phyloP scores from a whole-genome alignment of 1,140 invertebrate genomes.

The Physella acuta region DNA sequence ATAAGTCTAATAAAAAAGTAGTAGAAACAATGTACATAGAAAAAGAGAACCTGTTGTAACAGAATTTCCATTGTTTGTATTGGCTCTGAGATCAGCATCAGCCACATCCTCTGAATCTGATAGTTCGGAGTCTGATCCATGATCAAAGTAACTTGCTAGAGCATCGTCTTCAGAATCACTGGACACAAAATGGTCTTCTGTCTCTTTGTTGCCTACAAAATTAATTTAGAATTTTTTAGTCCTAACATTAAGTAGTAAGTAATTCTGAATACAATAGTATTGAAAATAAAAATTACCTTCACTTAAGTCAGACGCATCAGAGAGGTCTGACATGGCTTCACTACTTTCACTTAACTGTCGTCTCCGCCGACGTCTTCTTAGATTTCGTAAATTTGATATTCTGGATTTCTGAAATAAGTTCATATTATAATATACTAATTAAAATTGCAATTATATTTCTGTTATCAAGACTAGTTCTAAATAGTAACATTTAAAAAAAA shows the following conservation, averaged over 20 bases:
- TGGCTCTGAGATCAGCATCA: slow-evolving; percentile 26
- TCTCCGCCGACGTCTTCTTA: slow-evolving; percentile 36
- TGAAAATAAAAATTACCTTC: slow-evolving; percentile 42
- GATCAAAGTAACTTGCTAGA: slow-evolving; percentile 46
- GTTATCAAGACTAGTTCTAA: no score
- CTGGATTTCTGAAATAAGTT: slow-evolving; percentile 34
- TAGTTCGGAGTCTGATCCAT: slow-evolving; percentile 52
- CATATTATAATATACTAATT: no score
- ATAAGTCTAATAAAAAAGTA: no score
- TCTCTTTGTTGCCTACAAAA: slow-evolving; percentile 28
- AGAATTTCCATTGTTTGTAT: slow-evolving; percentile 27
- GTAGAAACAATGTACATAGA: no score
- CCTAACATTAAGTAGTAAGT: no score
- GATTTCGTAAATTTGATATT: slow-evolving; percentile 30
- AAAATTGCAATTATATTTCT: no score
- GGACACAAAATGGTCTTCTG: slow-evolving; percentile 42
- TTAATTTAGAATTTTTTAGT: no score
- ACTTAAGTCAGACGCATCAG: slow-evolving; percentile 52
- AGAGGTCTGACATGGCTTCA: slow-evolving; percentile 44
- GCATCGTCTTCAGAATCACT: slow-evolving; percentile 43
- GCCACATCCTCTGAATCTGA: slow-evolving; percentile 35
- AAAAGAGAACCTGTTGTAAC: slow-evolving; percentile 1
- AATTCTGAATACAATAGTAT: no score
- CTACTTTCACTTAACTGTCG: slow-evolving; percentile 36
- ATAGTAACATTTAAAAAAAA: no score